phyloP scores from a whole-genome alignment of 2,888 invertebrate species.

The Coecobrya sp. region DNA sequence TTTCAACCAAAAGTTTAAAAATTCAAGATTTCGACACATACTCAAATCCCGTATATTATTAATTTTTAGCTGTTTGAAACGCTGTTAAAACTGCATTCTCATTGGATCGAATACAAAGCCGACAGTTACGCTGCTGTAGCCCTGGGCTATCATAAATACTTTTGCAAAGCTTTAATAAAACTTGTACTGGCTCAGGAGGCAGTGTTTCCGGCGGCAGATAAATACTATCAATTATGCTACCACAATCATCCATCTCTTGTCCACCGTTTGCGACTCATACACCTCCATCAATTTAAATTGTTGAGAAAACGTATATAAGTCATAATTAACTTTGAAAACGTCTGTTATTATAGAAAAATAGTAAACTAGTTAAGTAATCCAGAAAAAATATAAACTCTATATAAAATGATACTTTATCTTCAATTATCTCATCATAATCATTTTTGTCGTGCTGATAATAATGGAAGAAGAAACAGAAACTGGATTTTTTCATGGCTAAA shows the following conservation, averaged over 20 bases:
- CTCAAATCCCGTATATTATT: not conserved
- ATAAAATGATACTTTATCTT: not conserved
- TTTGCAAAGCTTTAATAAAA: not conserved
- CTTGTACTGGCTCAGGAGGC: not conserved
- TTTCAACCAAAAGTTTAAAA: not conserved
- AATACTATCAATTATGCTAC: not conserved
- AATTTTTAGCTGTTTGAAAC: constrained; percentile 6
- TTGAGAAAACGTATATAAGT: too few relatives aligned
- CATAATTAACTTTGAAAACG: too few relatives aligned
- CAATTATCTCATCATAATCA: not conserved
- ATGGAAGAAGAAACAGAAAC: not conserved
- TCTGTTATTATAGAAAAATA: too few relatives aligned
- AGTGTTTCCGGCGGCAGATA: constrained; percentile 23
- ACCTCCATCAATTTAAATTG: too few relatives aligned
- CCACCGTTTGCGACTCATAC: not conserved
- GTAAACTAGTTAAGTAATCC: too few relatives aligned
- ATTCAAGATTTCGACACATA: not conserved
- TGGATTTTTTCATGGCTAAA: not conserved
- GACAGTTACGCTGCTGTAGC: not conserved
- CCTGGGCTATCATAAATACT: not conserved
- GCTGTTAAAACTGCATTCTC: not conserved
- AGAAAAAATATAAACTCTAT: too few relatives aligned
- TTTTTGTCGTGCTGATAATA: too few relatives aligned
- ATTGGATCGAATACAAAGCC: not conserved
- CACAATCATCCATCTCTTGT: constrained; percentile 52